Evolutionary conservation across 2,797 vertebrate species (phyloP), one percentile per base, ranked within the genome.

Genomic region (Coluber constrictor): DNA sequence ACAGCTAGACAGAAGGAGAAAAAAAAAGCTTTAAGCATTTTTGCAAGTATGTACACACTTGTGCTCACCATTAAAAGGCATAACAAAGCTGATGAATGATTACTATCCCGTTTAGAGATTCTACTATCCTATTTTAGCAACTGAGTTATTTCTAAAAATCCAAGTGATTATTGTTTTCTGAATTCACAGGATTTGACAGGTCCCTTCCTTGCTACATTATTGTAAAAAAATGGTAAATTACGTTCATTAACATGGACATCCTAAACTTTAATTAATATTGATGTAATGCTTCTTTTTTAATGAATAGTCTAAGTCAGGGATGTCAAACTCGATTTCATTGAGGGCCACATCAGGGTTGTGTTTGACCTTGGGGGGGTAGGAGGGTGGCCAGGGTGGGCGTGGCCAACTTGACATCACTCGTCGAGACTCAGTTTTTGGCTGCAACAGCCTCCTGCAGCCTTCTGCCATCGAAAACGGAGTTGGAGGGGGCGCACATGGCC

Each of bases 1-100:
- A 99, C 99, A 96, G 98, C 99, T 99, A 96, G 20, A 95, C 90
- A 96, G 92, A 95, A 90, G 94, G 95, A 87, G 91, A 95, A 5
- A 96, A 94, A 88, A 79, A 70, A 20, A 47, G 66, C 1, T 63
- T 97, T 97, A 90, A 0, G 18, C 70, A 18, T 66, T 43, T 43
- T 90, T 89, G 25, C 89, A 95, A 92, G 94, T 92, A 95, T 94
- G 94, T 66, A 90, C 7, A 70, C 94, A 94, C 93, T 93, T 2
- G 32, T 88, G 32, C 7, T 37, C 20, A 5, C 13, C 11, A n/a
- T 13, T 32, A 27, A 66, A 54, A 88, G 4, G 32, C 74, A 15
- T 32, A 79, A 90, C 25, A 57, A 29, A 6, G 1, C 15, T 51
- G 0, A 32, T 60, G 10, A 83, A 59, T 91, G 29, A 60, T 87